Evolutionary conservation across 1,140 invertebrate genomes (phyloP).

Genomic region (Drosophila auraria): DNA sequence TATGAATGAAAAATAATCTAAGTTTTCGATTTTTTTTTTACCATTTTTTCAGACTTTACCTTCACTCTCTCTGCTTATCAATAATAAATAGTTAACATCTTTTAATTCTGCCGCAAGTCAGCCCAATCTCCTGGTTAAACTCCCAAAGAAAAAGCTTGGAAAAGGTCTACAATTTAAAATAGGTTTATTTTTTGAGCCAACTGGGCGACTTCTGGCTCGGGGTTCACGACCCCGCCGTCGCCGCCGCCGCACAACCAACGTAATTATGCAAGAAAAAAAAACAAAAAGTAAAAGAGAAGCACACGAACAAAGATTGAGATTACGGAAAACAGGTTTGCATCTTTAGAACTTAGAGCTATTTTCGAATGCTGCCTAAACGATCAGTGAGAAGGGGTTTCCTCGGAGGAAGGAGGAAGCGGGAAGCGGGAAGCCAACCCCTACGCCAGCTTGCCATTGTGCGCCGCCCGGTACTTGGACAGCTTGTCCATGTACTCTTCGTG

Average conservation of each 20-base stretch:
- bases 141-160: not conserved
- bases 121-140: too few species aligned
- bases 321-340: conserved; percentile 35
- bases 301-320: conserved; percentile 33
- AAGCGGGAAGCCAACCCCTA: conserved; percentile 10
- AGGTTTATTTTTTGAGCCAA: conserved; percentile 37
- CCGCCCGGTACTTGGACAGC: conserved; percentile 60
- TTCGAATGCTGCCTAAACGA: conserved; percentile 26
- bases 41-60: too few species aligned
- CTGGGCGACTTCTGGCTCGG: conserved; percentile 20
- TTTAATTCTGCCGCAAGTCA: too few species aligned
- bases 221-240: conserved; percentile 35
- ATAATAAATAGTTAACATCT: too few species aligned
- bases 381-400: conserved; percentile 4
- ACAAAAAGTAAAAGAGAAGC: not conserved
- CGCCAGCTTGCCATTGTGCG: conserved; percentile 55
- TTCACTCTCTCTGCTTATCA: too few species aligned
- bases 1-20: too few species aligned
- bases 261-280: conserved; percentile 38
- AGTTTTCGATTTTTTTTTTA: too few species aligned
- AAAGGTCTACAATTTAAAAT: conserved; percentile 19
- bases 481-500: conserved; percentile 87
- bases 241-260: conserved; percentile 34
- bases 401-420: not conserved
- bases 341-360: conserved; percentile 45